A percentile compares a stretch with the other conserved stretches of the same genome.
phyloP scores from a whole-genome alignment of 2,113 vertebrate genomes.

The Trematocara nigrifrons region DNA sequence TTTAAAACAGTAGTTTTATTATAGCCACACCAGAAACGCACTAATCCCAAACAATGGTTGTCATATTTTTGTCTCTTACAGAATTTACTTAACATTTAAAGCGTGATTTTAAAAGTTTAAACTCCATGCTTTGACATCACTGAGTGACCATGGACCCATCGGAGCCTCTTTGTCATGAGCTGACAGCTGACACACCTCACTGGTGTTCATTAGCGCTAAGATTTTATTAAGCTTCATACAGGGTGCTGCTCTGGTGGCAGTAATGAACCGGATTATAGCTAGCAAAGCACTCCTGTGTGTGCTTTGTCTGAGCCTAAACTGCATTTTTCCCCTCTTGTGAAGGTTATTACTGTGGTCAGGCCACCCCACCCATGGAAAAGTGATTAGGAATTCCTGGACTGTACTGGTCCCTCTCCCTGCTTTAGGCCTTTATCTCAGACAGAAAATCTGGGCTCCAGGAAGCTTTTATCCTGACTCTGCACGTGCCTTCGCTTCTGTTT shows the following conservation, averaged over 20 bases:
- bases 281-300: background rate
- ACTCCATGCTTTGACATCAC: background rate
- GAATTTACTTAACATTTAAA: background rate
- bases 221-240: background rate
- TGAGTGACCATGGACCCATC: background rate
- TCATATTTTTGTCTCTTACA: background rate
- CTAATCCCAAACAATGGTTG: background rate
- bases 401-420: background rate
- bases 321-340: background rate
- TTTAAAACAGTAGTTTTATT: background rate
- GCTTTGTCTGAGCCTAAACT: background rate
- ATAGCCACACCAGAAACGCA: background rate
- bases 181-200: background rate
- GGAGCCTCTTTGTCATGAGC: background rate
- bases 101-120: background rate
- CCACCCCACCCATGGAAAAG: constrained; percentile 45
- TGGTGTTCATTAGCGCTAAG: background rate
- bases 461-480: background rate
- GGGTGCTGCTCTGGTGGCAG: background rate
- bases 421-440: background rate
- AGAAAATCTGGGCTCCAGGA: background rate
- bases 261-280: background rate
- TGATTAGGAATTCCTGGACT: constrained; percentile 36
- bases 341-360: background rate
- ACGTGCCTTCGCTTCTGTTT: background rate